phyloP scores from a whole-genome alignment of 2,113 vertebrate species.

The Spheniscus mendiculus region DNA sequence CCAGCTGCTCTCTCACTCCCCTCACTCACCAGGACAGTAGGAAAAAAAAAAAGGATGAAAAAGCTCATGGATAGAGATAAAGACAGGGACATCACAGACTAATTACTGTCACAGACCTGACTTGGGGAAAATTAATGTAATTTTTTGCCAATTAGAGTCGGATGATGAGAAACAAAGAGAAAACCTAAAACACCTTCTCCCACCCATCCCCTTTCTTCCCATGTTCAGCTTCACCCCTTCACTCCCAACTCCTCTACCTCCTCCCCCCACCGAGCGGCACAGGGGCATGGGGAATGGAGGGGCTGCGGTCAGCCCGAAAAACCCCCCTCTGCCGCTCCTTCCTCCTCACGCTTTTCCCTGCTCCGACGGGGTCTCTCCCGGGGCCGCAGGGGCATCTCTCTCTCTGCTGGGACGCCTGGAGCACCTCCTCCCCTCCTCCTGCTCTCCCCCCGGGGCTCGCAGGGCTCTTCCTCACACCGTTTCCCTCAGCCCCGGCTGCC shows the following conservation, averaged over 20 bases:
- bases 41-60: background rate
- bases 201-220: background rate
- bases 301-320: background rate
- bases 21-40: background rate
- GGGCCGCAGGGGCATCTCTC: no score
- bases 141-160: background rate
- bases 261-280: fast-evolving
- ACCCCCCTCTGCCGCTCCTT: background rate
- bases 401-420: no score
- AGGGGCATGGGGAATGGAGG: background rate
- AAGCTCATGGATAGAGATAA: background rate
- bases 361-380: no score
- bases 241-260: background rate
- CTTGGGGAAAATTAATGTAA: background rate
- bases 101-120: background rate
- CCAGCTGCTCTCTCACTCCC: background rate
- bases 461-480: no score
- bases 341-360: background rate
- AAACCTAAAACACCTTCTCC: background rate
- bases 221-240: background rate
- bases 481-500: no score
- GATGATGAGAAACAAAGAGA: background rate
- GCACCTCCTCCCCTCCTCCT: no score
- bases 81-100: background rate
- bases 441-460: no score